phyloP scores from a whole-genome alignment of 2,888 invertebrate genomes.

The Drosophila mercatorum region DNA sequence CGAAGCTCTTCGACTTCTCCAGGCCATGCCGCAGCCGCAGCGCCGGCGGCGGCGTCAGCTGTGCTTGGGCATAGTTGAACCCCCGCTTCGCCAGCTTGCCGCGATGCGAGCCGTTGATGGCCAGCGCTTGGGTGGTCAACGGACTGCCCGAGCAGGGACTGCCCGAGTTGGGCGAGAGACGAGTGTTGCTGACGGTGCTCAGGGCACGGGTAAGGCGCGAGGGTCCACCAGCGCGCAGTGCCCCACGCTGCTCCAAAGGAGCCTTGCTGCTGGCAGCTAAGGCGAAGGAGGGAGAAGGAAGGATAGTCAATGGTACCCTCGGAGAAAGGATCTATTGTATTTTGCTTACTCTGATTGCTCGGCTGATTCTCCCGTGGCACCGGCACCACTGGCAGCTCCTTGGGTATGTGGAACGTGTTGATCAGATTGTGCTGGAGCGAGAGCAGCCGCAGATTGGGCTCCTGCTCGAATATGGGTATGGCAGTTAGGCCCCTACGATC shows the following conservation, averaged over 20 bases:
- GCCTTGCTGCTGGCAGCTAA: slow-evolving; percentile 15
- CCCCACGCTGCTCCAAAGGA: slow-evolving; percentile 16
- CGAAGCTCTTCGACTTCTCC: slow-evolving; percentile 84
- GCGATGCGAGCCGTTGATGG: slow-evolving; percentile 60
- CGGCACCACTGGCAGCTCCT: slow-evolving; percentile 60
- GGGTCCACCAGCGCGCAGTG: slow-evolving; percentile 43
- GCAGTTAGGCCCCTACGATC: slow-evolving; percentile 93
- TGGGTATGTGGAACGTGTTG: slow-evolving; percentile 85
- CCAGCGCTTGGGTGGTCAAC: slow-evolving; percentile 71
- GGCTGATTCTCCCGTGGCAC: slow-evolving; percentile 43
- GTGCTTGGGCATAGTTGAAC: slow-evolving; percentile 67
- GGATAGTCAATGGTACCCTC: neutral
- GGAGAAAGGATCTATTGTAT: too few species aligned
- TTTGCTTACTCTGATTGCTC: slow-evolving; percentile 32
- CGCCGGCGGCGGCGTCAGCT: slow-evolving; percentile 69
- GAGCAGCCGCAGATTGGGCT: slow-evolving; percentile 91
- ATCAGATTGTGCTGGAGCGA: slow-evolving; percentile 97
- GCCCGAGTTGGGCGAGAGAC: slow-evolving; percentile 62
- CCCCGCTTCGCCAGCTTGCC: slow-evolving; percentile 68
- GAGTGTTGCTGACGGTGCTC: slow-evolving; percentile 52
- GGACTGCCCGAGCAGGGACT: slow-evolving; percentile 68
- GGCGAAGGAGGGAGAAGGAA: too few species aligned
- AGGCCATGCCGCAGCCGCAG: slow-evolving; percentile 70
- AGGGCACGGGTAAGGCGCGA: slow-evolving; percentile 61
- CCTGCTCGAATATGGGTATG: slow-evolving; percentile 92